phyloP scores from a whole-genome alignment of 2,797 vertebrate genomes.

The Distichodus sexfasciatus region DNA sequence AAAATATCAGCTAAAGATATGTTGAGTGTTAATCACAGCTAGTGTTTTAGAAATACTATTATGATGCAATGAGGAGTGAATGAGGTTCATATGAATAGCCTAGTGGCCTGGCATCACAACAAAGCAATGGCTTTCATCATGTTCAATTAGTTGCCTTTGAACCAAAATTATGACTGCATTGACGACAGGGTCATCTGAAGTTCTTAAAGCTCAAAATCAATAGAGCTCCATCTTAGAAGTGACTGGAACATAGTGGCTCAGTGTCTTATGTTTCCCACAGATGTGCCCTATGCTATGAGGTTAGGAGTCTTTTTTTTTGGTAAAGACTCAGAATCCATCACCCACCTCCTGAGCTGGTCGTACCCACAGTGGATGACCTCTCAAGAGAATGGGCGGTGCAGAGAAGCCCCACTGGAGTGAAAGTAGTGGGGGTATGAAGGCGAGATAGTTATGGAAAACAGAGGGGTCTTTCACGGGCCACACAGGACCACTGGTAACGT shows the following conservation, averaged over 20 bases:
- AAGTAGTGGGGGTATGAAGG: conserved; percentile 41
- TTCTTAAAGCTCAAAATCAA: conserved; percentile 55
- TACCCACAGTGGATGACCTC: conserved; percentile 44
- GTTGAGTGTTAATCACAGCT: neutral
- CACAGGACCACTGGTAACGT: conserved; percentile 18
- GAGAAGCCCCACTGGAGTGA: conserved; percentile 41
- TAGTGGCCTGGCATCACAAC: neutral
- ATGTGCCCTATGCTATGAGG: conserved; percentile 45
- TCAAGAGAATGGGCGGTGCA: conserved; percentile 50
- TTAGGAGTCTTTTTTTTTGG: conserved; percentile 66
- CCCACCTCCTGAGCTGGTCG: conserved; percentile 58
- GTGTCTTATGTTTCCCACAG: conserved; percentile 61
- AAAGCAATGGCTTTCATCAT: conserved; percentile 22
- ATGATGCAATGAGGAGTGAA: neutral
- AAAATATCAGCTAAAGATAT: neutral
- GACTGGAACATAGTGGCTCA: conserved; percentile 66
- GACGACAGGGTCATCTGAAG: conserved; percentile 46
- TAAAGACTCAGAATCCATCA: conserved; percentile 53
- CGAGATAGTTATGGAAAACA: conserved; percentile 48
- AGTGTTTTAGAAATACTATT: neutral
- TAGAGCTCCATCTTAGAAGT: conserved; percentile 60
- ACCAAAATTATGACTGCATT: conserved; percentile 35
- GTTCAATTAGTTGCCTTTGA: conserved; percentile 58
- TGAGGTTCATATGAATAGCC: neutral
- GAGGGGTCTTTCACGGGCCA: conserved; percentile 43